Evolutionary conservation across 2,113 vertebrate species (phyloP), one percentile per base, ranked within the genome.

Genomic region (Melierax canorus): DNA sequence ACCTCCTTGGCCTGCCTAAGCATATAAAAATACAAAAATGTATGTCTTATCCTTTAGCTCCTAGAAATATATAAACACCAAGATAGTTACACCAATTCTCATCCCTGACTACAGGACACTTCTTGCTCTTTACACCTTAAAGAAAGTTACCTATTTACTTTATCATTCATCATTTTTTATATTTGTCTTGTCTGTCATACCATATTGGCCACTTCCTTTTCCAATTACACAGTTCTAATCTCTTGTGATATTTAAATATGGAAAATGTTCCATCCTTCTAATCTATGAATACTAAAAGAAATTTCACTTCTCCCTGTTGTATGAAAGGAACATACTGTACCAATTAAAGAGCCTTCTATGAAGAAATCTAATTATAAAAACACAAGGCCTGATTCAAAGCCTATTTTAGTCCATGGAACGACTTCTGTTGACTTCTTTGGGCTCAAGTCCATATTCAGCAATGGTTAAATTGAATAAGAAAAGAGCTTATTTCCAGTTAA

Each of bases 291-390:
- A 51, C 79, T 90, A 77, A 83, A 96, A 69, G 87, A 90, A 92
- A 92, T 81, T 58, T 86, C 38, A 78, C 63, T 93, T 82, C 87
- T 81, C 48, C 50, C 67, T 8, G 0, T 17, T 73, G 10, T 46
- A 81, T 77, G 50, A 95, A 77, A 94, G 64, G 60, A 94, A 83
- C 72, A 81, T 63, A 53, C 76, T 89, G 92, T 96, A 94, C 29
- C 60, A 97, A 90, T 93, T 92, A 93, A 84, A 92, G 78, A 83
- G 18, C 17, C 84, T 94, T 94, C 88, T 84, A 59, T 72, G 60
- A 93, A 96, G 30, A 94, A 95, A 93, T 72, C 73, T 93, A 96
- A 97, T 96, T 96, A 95, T 93, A 94, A 94, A 93, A 97, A 84
- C 75, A 96, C 63, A 96, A 86, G 43, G 79, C 72, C 68, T 88